These are phyloP conservation scores for Cheilosia scutellata DNA, from an alignment of 2,888 invertebrate species.

Conservation along the genomic window DNA sequence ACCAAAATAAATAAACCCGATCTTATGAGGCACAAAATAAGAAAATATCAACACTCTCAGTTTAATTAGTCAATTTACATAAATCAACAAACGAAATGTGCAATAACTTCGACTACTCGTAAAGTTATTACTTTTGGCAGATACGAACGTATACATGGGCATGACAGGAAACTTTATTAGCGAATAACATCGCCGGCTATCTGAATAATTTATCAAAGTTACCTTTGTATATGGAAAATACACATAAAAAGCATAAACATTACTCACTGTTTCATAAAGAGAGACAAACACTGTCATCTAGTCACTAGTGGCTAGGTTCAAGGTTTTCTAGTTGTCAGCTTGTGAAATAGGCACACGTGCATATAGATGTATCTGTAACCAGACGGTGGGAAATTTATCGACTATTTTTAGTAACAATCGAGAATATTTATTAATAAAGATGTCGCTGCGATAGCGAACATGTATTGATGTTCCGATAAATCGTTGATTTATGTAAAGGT, in stretches of 20 bases:
- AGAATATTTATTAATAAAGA: constrained; percentile 68
- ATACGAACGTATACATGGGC: background rate
- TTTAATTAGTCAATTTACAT: constrained; percentile 71
- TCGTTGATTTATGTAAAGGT: constrained; percentile 37
- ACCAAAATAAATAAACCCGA: constrained; percentile 20
- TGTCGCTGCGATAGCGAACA: constrained; percentile 56
- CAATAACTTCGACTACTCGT: constrained; percentile 47
- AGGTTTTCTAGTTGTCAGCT: constrained; percentile 54
- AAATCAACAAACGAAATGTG: constrained; percentile 67
- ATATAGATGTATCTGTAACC: constrained; percentile 12
- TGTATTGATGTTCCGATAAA: constrained; percentile 54
- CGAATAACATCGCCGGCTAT: constrained; percentile 44
- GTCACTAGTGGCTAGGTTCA: constrained; percentile 50
- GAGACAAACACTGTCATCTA: constrained; percentile 2
- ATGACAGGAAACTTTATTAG: constrained; percentile 39
- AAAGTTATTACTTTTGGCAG: constrained; percentile 14
- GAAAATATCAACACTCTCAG: constrained; percentile 9
- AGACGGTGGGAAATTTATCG: constrained; percentile 42
- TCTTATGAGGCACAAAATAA: constrained; percentile 15
- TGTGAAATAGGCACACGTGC: constrained; percentile 7
- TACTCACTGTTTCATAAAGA: constrained; percentile 45
- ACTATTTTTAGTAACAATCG: constrained; percentile 60
- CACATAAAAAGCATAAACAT: constrained; percentile 35
- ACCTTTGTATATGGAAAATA: constrained; percentile 19
- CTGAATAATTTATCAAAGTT: constrained; percentile 65